Base-by-base conservation (phyloP, 1,140 invertebrate species). In the Homarus americanus region DNA sequence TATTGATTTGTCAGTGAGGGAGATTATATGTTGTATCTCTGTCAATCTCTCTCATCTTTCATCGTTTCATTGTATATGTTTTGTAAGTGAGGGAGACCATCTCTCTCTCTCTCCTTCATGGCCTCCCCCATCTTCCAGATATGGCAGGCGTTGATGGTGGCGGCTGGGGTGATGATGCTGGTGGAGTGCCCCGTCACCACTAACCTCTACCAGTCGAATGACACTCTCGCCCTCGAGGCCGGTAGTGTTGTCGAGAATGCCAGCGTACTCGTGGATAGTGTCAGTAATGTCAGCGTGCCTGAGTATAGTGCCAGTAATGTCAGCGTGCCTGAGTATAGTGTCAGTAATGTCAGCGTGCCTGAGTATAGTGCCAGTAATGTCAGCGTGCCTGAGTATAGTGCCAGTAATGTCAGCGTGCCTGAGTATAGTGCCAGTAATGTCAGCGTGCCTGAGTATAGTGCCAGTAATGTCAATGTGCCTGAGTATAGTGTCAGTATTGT, bases 81-180 rank as follows among this genome's bases (percentile, higher is more conserved):
- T n/a, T n/a, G n/a, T n/a, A n/a, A n/a, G n/a, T n/a, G n/a, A n/a
- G n/a, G n/a, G n/a, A n/a, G n/a, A n/a, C n/a, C n/a, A n/a, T n/a
- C n/a, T n/a, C n/a, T n/a, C n/a, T n/a, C n/a, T n/a, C 28, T 75
- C 10, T 75, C 32, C 72, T 24, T 34, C 32, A 17, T n/a, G n/a
- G n/a, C n/a, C n/a, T n/a, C n/a, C n/a, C n/a, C n/a, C n/a, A 24
- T 28, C 36, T 4, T 9, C 2, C 44, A 86, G 83, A 24, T 86
- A 9, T 86, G 83, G 83, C 83, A 86, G n/a, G 34, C 83, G 1
- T 17, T 86, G 41, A 86, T 86, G 83, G 72, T 86, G 83, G n/a
- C 32, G 0, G 32, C 41, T 4, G 83, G 83, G 1, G 83, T 86
- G 28, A 75, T 86, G 83, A 86, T 86, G 83, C 10, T 86, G 32